These are phyloP conservation scores for Bilobella aurantiaca DNA, from an alignment of 1,140 invertebrate species.

Conservation along the genomic window DNA sequence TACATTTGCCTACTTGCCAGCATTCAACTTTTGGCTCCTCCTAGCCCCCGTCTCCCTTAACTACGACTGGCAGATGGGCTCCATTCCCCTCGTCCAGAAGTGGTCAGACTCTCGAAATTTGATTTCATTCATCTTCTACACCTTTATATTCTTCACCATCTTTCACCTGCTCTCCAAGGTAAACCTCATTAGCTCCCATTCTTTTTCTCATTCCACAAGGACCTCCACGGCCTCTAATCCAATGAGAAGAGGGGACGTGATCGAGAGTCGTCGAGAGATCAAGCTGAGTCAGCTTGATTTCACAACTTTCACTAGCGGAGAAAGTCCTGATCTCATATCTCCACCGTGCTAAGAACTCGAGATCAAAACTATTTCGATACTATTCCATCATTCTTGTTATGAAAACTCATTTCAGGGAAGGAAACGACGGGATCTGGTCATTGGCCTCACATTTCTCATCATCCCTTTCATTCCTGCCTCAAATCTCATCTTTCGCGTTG, in stretches of 20 bases:
- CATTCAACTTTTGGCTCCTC: conserved; percentile 46
- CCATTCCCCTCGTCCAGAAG: conserved; percentile 43
- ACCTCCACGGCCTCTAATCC: too few species aligned
- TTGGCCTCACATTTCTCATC: conserved; percentile 58
- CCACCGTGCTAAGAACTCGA: neutral
- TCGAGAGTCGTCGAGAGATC: too few species aligned
- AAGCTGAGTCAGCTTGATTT: too few species aligned
- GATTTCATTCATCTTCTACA: conserved; percentile 38
- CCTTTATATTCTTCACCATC: neutral
- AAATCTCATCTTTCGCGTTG: conserved; percentile 79
- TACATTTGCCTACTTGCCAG: conserved; percentile 46
- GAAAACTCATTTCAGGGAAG: conserved; percentile 25
- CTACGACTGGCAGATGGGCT: conserved; percentile 52
- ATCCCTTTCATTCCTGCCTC: conserved; percentile 85
- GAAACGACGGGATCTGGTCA: conserved; percentile 40
- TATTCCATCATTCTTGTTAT: too few species aligned
- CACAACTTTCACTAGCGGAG: neutral
- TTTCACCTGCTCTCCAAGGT: neutral
- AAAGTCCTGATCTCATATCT: neutral
- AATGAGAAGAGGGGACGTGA: too few species aligned
- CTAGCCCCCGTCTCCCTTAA: conserved; percentile 44
- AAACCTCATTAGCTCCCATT: neutral
- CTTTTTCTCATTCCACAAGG: neutral
- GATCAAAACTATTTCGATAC: neutral
- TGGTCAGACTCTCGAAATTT: conserved; percentile 43